Evolutionary conservation across 2,113 vertebrate species (phyloP).

Genomic region (Ictidomys tridecemlineatus): DNA sequence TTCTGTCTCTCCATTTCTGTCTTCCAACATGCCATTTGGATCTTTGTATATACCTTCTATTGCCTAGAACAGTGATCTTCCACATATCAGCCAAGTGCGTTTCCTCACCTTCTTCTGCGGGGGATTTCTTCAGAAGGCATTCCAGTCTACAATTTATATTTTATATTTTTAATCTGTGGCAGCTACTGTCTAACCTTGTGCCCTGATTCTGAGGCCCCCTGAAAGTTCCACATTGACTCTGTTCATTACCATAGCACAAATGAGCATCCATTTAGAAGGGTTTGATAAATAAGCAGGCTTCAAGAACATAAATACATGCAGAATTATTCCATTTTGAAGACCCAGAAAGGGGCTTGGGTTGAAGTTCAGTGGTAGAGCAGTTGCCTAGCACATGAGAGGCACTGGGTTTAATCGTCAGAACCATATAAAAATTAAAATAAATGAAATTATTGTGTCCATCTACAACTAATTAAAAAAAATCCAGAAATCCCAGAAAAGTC

Average conservation of each 20-base stretch:
- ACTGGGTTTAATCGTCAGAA: too few relatives aligned
- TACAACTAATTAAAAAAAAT: too few relatives aligned
- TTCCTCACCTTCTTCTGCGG: background rate
- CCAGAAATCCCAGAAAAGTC: background rate
- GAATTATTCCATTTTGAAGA: conserved; percentile 77
- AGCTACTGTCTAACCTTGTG: background rate
- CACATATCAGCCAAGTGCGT: too few relatives aligned
- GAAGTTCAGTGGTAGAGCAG: too few relatives aligned
- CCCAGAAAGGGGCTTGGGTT: background rate
- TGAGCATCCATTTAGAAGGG: conserved; percentile 38
- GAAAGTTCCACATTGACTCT: background rate
- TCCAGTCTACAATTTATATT: background rate
- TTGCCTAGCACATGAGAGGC: too few relatives aligned
- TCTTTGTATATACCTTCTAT: background rate
- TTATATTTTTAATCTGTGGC: background rate
- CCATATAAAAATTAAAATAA: too few relatives aligned
- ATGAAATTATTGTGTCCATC: too few relatives aligned
- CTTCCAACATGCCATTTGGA: background rate
- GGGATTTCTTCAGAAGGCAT: background rate
- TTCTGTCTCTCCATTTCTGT: background rate
- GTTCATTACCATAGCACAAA: background rate
- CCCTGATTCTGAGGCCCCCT: background rate
- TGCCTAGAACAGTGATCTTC: background rate
- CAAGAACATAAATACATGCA: conserved; percentile 72
- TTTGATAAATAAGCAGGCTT: conserved; percentile 58